Percentiles rank a stretch among this genome's conserved stretches.
Conservation (phyloP, 1,140 invertebrate species). For the Cydia strobilella region DNA sequence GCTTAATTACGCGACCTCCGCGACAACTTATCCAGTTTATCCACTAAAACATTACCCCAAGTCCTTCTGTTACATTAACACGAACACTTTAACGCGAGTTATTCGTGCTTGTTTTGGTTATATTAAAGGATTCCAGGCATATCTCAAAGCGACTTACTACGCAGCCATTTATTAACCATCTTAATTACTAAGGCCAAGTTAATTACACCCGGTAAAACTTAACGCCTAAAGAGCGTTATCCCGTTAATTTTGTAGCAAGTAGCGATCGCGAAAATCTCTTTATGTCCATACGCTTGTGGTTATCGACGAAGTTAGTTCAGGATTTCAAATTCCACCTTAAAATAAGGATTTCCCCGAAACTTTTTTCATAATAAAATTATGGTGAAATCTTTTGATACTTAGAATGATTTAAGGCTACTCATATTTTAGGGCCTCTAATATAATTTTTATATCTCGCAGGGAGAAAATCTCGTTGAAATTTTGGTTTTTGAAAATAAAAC, state of each 20-base stretch:
- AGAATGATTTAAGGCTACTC: constrained; percentile 60
- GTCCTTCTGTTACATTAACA: constrained; percentile 50
- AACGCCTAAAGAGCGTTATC: constrained; percentile 70
- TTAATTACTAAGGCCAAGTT: constrained; percentile 76
- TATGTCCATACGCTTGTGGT: constrained; percentile 61
- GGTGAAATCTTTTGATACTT: constrained; percentile 65
- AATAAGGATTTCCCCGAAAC: constrained; percentile 50
- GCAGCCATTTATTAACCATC: constrained; percentile 77
- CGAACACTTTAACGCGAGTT: constrained; percentile 49
- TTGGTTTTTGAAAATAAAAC: background rate
- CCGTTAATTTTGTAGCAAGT: constrained; percentile 69
- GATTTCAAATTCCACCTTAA: constrained; percentile 56
- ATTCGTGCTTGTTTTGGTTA: constrained; percentile 66
- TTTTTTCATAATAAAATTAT: constrained; percentile 75
- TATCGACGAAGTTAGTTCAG: constrained; percentile 55
- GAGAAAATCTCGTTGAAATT: background rate
- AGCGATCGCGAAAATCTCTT: constrained; percentile 66
- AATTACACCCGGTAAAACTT: constrained; percentile 75
- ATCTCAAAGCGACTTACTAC: constrained; percentile 74
- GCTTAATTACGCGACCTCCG: constrained; percentile 36
- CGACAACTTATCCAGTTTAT: constrained; percentile 44
- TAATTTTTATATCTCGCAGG: constrained; percentile 61
- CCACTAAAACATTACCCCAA: constrained; percentile 45
- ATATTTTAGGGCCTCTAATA: constrained; percentile 71
- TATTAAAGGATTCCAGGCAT: constrained; percentile 75